These are phyloP conservation scores for Gavialis gangeticus DNA, from an alignment of 2,113 vertebrate genomes.

Conservation along the genomic window DNA sequence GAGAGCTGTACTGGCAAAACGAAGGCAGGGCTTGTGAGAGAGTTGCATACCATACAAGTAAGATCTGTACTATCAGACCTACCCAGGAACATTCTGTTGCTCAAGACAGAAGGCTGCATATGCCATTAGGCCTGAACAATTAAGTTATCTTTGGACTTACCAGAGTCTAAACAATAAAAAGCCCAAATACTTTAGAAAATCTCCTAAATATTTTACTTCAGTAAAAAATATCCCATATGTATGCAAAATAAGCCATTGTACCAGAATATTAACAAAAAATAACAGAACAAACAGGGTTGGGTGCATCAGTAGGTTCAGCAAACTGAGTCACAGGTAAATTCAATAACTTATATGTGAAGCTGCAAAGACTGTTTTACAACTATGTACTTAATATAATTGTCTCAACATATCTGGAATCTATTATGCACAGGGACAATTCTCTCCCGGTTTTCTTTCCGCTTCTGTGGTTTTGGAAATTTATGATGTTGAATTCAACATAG, in stretches of 20 bases:
- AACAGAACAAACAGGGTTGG: rapidly evolving
- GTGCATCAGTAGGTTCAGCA: background rate
- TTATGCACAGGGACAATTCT: background rate
- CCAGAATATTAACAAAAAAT: background rate
- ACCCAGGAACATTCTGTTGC: background rate
- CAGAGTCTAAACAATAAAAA: background rate
- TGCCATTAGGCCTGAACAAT: background rate
- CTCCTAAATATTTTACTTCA: background rate
- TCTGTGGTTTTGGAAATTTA: background rate
- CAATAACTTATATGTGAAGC: background rate
- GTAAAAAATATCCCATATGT: background rate
- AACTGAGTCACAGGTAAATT: background rate
- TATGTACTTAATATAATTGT: background rate
- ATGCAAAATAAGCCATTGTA: background rate
- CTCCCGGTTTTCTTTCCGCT: background rate
- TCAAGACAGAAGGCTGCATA: background rate
- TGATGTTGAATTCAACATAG: constrained; percentile 8
- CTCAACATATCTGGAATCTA: background rate
- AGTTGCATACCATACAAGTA: rapidly evolving
- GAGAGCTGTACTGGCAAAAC: background rate
- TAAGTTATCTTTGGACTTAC: background rate
- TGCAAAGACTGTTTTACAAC: background rate
- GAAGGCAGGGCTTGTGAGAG: rapidly evolving
- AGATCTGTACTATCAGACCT: background rate
- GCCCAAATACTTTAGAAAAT: background rate